These are phyloP conservation scores for Anas platyrhynchos DNA, from an alignment of 2,113 vertebrate genomes.

Conservation along the genomic window DNA sequence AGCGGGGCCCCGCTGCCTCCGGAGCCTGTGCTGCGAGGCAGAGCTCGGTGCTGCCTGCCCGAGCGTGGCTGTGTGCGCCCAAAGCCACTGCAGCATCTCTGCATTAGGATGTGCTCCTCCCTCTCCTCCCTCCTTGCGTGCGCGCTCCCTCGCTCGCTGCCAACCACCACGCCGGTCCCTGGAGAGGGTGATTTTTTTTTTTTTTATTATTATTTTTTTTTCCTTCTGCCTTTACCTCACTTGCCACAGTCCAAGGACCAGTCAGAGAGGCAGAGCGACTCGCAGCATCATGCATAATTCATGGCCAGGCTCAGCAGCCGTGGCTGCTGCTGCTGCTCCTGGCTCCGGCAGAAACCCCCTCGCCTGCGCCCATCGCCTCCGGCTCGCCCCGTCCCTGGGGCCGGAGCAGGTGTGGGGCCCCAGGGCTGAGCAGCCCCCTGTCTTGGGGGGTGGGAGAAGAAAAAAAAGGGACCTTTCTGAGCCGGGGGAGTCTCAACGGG, in stretches of 20 bases:
- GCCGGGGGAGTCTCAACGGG: neutral
- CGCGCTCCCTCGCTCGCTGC: slow-evolving; percentile 65
- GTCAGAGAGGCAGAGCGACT: slow-evolving; percentile 35
- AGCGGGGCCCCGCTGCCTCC: neutral
- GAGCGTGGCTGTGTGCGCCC: slow-evolving; percentile 69
- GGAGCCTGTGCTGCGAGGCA: neutral
- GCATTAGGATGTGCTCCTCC: slow-evolving; percentile 86
- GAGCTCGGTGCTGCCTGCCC: slow-evolving; percentile 47
- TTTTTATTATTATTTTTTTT: neutral
- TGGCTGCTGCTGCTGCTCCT: neutral
- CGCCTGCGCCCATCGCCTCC: neutral
- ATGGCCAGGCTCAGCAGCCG: neutral
- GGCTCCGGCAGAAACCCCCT: neutral
- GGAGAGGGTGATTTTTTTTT: neutral
- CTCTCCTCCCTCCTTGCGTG: slow-evolving; percentile 68
- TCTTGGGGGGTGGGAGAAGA: neutral
- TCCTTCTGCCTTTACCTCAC: slow-evolving; percentile 60
- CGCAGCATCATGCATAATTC: slow-evolving; percentile 58
- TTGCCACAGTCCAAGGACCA: slow-evolving; percentile 70
- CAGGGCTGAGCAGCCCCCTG: no score
- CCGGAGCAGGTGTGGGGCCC: neutral
- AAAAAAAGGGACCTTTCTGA: neutral
- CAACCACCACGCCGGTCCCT: slow-evolving; percentile 56
- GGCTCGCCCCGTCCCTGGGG: neutral
- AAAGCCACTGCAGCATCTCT: slow-evolving; percentile 83